Percentiles rank a stretch among this genome's conserved stretches.
Conservation (phyloP, 2,797 vertebrate genomes). For the Enteromius anoplus region DNA sequence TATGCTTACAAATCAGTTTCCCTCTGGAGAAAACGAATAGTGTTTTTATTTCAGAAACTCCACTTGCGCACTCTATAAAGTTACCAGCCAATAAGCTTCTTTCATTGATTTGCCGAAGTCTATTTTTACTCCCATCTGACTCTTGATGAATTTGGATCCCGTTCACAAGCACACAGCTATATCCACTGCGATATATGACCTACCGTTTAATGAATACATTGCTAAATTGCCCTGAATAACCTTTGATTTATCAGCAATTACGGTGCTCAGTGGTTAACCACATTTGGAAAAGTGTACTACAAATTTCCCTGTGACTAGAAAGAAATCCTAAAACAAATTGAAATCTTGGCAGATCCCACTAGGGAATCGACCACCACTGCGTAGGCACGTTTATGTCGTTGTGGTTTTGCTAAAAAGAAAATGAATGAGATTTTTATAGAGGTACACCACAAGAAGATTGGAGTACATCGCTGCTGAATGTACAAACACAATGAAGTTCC, state of each 20-base stretch:
- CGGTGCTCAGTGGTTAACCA: no score
- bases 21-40: not conserved
- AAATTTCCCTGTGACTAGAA: not conserved
- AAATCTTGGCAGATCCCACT: not conserved
- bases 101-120: not conserved
- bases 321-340: not conserved
- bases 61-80: not conserved
- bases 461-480: not conserved
- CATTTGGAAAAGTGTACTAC: not conserved
- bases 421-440: not conserved
- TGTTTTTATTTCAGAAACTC: not conserved
- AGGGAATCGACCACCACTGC: not conserved
- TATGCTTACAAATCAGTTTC: not conserved
- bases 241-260: not conserved
- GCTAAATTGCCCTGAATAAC: not conserved
- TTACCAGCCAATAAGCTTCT: not conserved
- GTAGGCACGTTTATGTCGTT: not conserved
- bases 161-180: not conserved
- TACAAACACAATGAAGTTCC: not conserved
- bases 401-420: slow-evolving; percentile 1
- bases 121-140: not conserved
- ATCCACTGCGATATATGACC: not conserved
- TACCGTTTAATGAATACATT: not conserved
- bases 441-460: not conserved
- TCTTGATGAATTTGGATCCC: not conserved